Evolutionary conservation across 2,113 vertebrate species (phyloP), one percentile per base, ranked within the genome.

Genomic region (Cichladusa arquata): DNA sequence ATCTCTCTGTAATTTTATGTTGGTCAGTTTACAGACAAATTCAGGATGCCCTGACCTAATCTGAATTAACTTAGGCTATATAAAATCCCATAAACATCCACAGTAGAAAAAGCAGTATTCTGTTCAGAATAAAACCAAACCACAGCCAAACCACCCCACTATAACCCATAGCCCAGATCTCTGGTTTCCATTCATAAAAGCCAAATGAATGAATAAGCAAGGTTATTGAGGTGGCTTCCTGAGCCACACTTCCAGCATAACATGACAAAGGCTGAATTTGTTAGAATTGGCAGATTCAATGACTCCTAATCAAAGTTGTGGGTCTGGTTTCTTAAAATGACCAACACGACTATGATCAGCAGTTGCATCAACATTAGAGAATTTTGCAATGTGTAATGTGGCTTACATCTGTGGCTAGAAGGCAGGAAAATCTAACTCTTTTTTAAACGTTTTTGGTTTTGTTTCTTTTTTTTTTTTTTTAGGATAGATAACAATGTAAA

Each of bases 181-280:
- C 92, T 83, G 74, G 10, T 88, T 96, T 88, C 38, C 65, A 34
- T 93, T 96, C 79, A 92, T 36, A 92, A 73, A 96, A 76, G 12
- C 19, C 47, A 64, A 79, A 73, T 44, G 40, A 92, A 86, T 94
- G 64, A 93, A 84, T 62, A 78, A 29, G 8, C 56, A 58, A 83
- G n/a, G 54, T 77, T 90, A 85, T 12, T 76, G 91, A 93, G 86
- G 65, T 73, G 69, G 40, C 16, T 80, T 89, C 60, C 73, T 79
- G 57, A 86, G 61, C 62, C 92, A 86, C 61, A 81, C 58, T 85
- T 95, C 31, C 83, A 91, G 48, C 42, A 60, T 31, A 82, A 77
- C 36, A 6, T 14, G 67, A 44, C 29, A 42, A 78, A 83, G 31
- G 31, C 25, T 92, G 73, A 85, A 47, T 88, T 78, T 90, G 5